phyloP scores from a whole-genome alignment of 2,797 vertebrate species.

The Brachymystax lenok region DNA sequence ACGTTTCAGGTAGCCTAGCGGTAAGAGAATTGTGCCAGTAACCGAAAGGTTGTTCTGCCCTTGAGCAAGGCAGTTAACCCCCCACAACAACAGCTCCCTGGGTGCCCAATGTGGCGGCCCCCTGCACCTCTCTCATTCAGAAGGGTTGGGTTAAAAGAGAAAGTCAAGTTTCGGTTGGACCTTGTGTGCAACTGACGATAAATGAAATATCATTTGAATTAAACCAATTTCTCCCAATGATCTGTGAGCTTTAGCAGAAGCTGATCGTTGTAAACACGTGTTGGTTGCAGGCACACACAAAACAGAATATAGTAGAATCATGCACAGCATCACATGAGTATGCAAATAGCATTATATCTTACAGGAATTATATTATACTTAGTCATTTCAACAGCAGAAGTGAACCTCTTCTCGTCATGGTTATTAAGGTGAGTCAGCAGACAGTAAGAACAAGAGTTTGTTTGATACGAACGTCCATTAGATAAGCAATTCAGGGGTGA shows the following conservation, averaged over 20 bases:
- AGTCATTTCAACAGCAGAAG: constrained; percentile 37
- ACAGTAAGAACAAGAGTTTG: constrained; percentile 23
- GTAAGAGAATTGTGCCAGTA: too few relatives aligned
- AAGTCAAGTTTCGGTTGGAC: too few relatives aligned
- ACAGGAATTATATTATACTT: constrained; percentile 25
- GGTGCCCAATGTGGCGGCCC: too few relatives aligned
- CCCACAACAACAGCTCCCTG: too few relatives aligned
- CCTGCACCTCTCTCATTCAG: too few relatives aligned
- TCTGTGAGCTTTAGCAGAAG: constrained; percentile 54
- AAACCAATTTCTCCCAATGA: constrained; percentile 3
- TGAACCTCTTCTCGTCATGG: neutral
- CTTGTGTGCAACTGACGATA: too few relatives aligned
- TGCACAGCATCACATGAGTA: constrained; percentile 69
- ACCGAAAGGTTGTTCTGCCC: too few relatives aligned
- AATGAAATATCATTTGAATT: too few relatives aligned
- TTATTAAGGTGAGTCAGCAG: constrained; percentile 27
- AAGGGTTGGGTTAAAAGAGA: too few relatives aligned
- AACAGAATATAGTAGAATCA: constrained; percentile 68
- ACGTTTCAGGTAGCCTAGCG: neutral
- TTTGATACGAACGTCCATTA: constrained; percentile 29
- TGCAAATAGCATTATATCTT: constrained; percentile 41
- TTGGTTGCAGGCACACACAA: constrained; percentile 71
- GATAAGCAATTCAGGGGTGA: constrained; percentile 54
- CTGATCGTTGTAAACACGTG: constrained; percentile 71
- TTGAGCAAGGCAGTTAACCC: too few relatives aligned